Evolutionary conservation across 30 jellyfish, hydroid and myxozoan species (phyloP).

Genomic region (Aurelia sp.): DNA sequence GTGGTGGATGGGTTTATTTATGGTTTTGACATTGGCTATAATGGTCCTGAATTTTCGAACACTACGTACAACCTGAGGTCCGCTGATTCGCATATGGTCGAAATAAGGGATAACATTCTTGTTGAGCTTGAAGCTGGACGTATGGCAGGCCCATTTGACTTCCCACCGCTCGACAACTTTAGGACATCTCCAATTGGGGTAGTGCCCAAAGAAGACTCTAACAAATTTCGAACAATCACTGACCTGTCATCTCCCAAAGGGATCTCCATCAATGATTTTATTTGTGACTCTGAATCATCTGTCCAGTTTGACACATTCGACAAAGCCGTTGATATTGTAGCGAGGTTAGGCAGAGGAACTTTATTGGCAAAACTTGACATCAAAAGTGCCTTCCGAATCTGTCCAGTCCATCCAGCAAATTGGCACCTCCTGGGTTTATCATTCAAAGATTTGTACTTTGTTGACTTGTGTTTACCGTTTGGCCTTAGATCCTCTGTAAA

Average conservation of each 20-base stretch:
- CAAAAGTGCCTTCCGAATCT: too few relatives aligned
- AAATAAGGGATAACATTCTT: conserved; percentile 26
- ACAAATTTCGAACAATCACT: conserved; percentile 59
- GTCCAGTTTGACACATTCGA: too few relatives aligned
- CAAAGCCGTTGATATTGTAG: too few relatives aligned
- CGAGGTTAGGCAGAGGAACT: too few relatives aligned
- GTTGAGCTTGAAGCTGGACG: conserved; percentile 62
- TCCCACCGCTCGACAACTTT: conserved; percentile 50
- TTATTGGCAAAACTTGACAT: too few relatives aligned
- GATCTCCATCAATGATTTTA: neutral
- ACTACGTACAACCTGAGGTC: conserved; percentile 52
- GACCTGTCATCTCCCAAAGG: conserved; percentile 44
- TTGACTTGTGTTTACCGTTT: conserved; percentile 74
- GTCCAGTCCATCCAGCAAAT: too few relatives aligned
- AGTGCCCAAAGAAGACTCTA: conserved; percentile 67
- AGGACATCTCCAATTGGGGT: conserved; percentile 75
- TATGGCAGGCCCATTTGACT: conserved; percentile 67
- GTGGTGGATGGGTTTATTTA: neutral
- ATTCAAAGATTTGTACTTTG: conserved; percentile 67
- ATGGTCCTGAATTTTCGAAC: conserved; percentile 24
- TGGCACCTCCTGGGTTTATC: too few relatives aligned
- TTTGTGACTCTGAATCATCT: too few relatives aligned
- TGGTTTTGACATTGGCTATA: conserved; percentile 11
- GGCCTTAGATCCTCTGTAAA: conserved; percentile 77
- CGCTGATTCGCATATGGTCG: conserved; percentile 30